Evolutionary conservation across 2,888 invertebrate genomes (phyloP).

Genomic region (Dryadula phaetusa): DNA sequence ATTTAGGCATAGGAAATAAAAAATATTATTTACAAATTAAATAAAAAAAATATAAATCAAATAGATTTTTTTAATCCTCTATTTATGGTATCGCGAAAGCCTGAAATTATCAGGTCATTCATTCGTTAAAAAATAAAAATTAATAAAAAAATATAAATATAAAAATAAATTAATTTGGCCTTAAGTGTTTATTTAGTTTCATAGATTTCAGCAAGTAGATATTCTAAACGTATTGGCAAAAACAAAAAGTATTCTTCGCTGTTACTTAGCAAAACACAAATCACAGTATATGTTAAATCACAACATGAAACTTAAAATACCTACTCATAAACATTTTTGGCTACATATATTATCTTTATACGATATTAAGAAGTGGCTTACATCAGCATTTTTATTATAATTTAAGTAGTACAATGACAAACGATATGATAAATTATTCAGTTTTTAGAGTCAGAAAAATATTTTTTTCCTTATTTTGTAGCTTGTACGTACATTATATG

Average conservation of each 20-base stretch:
- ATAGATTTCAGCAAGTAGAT: constrained; percentile 7
- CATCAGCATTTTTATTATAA: not conserved
- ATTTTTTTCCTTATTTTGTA: too few relatives aligned
- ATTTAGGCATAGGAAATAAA: too few relatives aligned
- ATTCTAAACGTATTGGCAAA: constrained; percentile 47
- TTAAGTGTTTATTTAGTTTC: not conserved
- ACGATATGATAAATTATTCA: too few relatives aligned
- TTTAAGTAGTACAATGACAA: not conserved
- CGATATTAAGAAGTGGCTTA: not conserved
- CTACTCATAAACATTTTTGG: not conserved
- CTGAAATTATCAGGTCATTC: too few relatives aligned
- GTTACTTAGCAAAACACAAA: constrained; percentile 61
- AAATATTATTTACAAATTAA: too few relatives aligned
- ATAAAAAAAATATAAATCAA: too few relatives aligned
- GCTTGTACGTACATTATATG: too few relatives aligned
- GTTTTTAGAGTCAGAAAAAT: too few relatives aligned
- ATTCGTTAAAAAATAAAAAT: not conserved
- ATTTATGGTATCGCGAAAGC: too few relatives aligned
- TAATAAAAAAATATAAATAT: too few relatives aligned
- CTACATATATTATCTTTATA: not conserved
- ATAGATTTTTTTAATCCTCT: too few relatives aligned
- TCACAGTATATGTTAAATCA: constrained; percentile 55
- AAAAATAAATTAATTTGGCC: too few relatives aligned
- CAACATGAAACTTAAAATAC: constrained; percentile 37
- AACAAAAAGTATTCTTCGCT: constrained; percentile 77